Conservation (phyloP, 2,888 invertebrate genomes). For the Cheilosia impressa region DNA sequence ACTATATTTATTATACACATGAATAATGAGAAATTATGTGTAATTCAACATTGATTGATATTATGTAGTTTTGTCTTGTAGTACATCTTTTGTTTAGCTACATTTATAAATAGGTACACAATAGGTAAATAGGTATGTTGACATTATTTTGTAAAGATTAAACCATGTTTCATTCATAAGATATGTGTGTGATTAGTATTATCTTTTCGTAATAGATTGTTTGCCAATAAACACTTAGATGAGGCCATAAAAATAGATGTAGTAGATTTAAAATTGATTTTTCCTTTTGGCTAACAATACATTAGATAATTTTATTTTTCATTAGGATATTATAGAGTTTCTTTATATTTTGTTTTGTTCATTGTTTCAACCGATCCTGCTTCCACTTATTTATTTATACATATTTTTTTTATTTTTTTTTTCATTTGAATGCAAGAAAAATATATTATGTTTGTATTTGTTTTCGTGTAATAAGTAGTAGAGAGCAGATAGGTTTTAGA, state of each 20-base stretch:
- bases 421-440: slow-evolving; percentile 54
- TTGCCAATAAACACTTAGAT: slow-evolving; percentile 69
- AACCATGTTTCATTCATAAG: slow-evolving; percentile 75
- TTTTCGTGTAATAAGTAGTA: slow-evolving; percentile 73
- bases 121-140: slow-evolving; percentile 66
- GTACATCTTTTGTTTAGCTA: slow-evolving; percentile 49
- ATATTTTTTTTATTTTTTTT: slow-evolving; percentile 68
- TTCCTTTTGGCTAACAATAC: slow-evolving; percentile 46
- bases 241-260: slow-evolving; percentile 57
- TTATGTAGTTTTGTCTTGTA: slow-evolving; percentile 33
- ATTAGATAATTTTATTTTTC: slow-evolving; percentile 19
- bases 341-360: slow-evolving; percentile 73
- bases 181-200: slow-evolving; percentile 68
- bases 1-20: slow-evolving; percentile 2
- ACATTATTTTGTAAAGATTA: slow-evolving; percentile 64
- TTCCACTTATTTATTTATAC: slow-evolving; percentile 81
- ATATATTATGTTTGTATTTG: slow-evolving; percentile 59
- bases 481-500: slow-evolving; percentile 65
- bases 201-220: slow-evolving; percentile 15
- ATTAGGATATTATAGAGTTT: slow-evolving; percentile 42
- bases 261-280: slow-evolving; percentile 21
- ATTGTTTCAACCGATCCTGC: slow-evolving; percentile 83
- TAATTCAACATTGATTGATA: slow-evolving; percentile 55
- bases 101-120: slow-evolving; percentile 71
- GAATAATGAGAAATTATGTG: slow-evolving; percentile 41